phyloP scores from a whole-genome alignment of 2,113 vertebrate genomes.

The Rhineura floridana region DNA sequence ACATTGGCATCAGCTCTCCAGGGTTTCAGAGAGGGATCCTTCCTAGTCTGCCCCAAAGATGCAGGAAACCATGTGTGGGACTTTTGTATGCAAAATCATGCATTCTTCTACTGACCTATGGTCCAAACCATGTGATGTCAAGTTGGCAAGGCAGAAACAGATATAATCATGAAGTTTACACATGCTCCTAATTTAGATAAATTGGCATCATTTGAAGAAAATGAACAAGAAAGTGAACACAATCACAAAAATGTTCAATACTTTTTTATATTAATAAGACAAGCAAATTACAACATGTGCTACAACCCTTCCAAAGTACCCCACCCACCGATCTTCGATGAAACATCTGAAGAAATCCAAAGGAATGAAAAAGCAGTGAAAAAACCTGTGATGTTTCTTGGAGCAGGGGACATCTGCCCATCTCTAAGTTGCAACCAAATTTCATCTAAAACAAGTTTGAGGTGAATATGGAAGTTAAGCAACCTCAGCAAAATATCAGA shows the following conservation, averaged over 20 bases:
- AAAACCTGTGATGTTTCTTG: no score
- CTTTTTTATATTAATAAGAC: neutral
- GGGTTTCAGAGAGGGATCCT: neutral
- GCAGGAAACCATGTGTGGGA: neutral
- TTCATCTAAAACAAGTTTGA: neutral
- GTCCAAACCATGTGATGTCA: no score
- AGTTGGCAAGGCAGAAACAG: neutral
- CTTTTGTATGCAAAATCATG: no score
- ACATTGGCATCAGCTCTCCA: neutral
- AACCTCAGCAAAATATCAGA: neutral
- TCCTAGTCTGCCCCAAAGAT: neutral
- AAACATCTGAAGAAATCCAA: neutral
- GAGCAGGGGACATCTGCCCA: no score
- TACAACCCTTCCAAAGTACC: neutral
- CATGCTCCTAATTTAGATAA: neutral
- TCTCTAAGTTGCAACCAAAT: neutral
- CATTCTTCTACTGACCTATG: no score
- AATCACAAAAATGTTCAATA: neutral
- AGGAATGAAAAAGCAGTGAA: neutral
- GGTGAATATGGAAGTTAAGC: neutral
- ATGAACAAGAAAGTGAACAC: neutral
- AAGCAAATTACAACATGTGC: neutral
- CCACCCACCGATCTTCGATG: neutral
- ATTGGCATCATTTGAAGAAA: neutral
- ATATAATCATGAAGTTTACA: neutral